Evolutionary conservation across 2,888 invertebrate genomes (phyloP).

Genomic region (Omphaloscelis lunosa): DNA sequence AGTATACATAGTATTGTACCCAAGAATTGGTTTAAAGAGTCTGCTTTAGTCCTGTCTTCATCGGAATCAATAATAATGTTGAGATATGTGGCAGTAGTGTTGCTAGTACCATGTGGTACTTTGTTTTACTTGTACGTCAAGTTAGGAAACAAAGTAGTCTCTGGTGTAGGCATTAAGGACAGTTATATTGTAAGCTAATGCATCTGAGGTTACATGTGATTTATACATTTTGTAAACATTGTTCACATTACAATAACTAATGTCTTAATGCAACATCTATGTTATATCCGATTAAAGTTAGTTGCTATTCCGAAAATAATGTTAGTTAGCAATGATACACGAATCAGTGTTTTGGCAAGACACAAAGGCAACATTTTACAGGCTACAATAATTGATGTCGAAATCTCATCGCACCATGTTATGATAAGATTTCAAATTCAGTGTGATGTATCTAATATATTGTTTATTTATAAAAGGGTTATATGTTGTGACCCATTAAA

Average conservation of each 20-base stretch:
- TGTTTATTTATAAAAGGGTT: constrained; percentile 70
- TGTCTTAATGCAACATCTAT: constrained; percentile 44
- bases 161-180: constrained; percentile 53
- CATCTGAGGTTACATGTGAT: constrained; percentile 40
- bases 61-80: constrained; percentile 50
- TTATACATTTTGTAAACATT: constrained; percentile 37
- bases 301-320: constrained; percentile 23
- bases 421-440: constrained; percentile 64
- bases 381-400: constrained; percentile 39
- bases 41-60: constrained; percentile 45
- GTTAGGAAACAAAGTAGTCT: constrained; percentile 35
- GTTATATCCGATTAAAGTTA: constrained; percentile 15
- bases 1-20: constrained; percentile 51
- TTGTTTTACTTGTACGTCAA: constrained; percentile 38
- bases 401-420: constrained; percentile 59
- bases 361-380: constrained; percentile 56
- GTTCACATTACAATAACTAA: constrained; percentile 42
- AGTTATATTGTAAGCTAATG: constrained; percentile 49
- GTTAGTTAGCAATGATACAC: constrained; percentile 25
- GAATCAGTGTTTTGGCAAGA: constrained; percentile 49
- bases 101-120: constrained; percentile 38
- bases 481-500: constrained; percentile 59
- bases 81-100: constrained; percentile 27
- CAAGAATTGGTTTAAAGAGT: constrained; percentile 45
- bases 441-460: constrained; percentile 71